These are phyloP conservation scores for Erpobdella octoculata DNA, from an alignment of 2,888 invertebrate species.

Conservation along the genomic window DNA sequence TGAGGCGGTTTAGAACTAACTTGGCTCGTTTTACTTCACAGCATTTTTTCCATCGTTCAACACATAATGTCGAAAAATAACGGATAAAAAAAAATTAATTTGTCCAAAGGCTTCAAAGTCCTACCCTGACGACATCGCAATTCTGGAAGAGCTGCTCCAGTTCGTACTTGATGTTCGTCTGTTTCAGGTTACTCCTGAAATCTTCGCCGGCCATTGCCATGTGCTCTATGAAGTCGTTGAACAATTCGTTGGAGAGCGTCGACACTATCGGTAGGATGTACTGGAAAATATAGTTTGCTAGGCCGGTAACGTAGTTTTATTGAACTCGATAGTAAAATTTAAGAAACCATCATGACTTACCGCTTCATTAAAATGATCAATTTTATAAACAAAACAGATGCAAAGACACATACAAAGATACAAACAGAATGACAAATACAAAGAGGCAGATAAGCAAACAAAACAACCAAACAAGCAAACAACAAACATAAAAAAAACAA, in stretches of 20 bases:
- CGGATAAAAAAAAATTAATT: background rate
- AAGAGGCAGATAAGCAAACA: no score
- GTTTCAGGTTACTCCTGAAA: background rate
- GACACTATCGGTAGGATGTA: constrained; percentile 9
- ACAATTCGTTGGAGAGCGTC: constrained; percentile 10
- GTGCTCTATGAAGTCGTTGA: constrained; percentile 4
- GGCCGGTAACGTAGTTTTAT: background rate
- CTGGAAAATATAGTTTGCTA: background rate
- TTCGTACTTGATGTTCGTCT: background rate
- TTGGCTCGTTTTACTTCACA: no score
- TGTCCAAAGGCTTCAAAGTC: background rate
- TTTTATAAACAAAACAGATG: no score
- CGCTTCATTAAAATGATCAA: no score
- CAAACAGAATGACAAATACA: no score
- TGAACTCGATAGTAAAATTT: background rate
- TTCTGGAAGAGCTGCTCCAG: constrained; percentile 18
- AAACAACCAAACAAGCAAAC: no score
- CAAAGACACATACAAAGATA: no score
- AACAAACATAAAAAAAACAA: no score
- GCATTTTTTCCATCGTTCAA: no score
- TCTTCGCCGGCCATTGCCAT: background rate
- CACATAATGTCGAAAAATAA: background rate
- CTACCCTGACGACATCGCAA: constrained; percentile 15
- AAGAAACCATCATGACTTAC: background rate
- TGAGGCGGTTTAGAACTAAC: no score